These are phyloP conservation scores for Aramus guarauna DNA, from an alignment of 2,113 vertebrate species.

Conservation along the genomic window DNA sequence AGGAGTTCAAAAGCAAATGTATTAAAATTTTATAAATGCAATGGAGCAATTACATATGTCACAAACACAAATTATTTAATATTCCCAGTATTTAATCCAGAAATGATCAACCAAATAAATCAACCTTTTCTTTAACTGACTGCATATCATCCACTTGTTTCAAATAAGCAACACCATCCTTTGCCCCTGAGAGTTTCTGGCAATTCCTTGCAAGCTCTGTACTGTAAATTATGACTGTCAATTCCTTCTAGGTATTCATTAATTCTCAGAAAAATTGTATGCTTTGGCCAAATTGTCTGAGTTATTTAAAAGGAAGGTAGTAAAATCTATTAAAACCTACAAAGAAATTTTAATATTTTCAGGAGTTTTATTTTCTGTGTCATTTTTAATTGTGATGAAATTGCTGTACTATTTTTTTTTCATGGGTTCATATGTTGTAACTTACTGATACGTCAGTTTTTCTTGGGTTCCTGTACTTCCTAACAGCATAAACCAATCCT, in stretches of 20 bases:
- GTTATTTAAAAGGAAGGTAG: background rate
- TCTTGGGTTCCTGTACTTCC: constrained; percentile 19
- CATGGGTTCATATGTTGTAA: background rate
- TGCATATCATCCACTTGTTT: background rate
- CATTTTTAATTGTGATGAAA: background rate
- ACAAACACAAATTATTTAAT: background rate
- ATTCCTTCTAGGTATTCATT: constrained; percentile 3
- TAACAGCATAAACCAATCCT: constrained; percentile 48
- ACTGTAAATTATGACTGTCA: background rate
- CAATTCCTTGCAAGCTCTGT: background rate
- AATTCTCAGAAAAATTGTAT: background rate
- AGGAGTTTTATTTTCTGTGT: background rate
- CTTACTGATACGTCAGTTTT: background rate
- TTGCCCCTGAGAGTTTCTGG: constrained; percentile 30
- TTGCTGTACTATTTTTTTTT: background rate
- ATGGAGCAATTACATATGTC: background rate
- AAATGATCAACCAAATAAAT: background rate
- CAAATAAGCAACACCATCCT: background rate
- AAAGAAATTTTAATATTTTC: background rate
- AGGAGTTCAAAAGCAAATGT: constrained; percentile 12
- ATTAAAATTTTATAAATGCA: background rate
- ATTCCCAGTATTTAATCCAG: background rate
- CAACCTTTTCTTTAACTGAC: background rate
- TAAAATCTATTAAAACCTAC: background rate
- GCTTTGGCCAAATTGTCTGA: background rate